Evolutionary conservation across 2,888 invertebrate genomes (phyloP), one percentile per base, ranked within the genome.

Genomic region (Pheosia tremula): DNA sequence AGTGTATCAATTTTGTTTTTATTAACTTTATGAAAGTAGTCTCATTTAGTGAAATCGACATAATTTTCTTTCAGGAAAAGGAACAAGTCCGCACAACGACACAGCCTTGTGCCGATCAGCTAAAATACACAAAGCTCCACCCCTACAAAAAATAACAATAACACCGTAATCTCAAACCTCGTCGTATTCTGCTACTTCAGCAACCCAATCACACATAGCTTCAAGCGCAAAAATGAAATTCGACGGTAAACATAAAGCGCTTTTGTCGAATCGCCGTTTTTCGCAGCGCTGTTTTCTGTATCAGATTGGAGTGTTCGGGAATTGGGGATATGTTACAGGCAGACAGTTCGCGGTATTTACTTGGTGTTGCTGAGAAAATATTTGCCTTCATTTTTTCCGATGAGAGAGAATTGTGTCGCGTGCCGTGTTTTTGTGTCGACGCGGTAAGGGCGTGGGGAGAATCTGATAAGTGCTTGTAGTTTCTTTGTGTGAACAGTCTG

Each of bases 251-350:
- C 61, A 66, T 73, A 64, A 66, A 73, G 75, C 66, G 75, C 67
- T 72, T 75, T 74, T 75, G 73, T 66, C 74, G 62, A 66, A 67
- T 54, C 69, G 67, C 66, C 60, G 67, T 75, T 74, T 75, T 75
- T 66, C 74, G 62, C 68, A 67, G 54, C 69, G 67, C 66, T 61
- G 67, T 75, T 69, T 75, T 75, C 76, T 75, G 69, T 71, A 74
- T 76, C 74, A 76, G 75, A 75, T 75, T 75, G 75, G 71, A 71
- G 69, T 71, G 63, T 71, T 73, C 71, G 75, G 74, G 76, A 76
- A 75, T 75, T 76, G 76, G 67, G 69, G 76, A 75, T 71, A 67
- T 71, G 76, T 75, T 71, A 68, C 74, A 54, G 76, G 74, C 71
- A 75, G 76, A 74, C 71, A 75, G 68, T 68, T 71, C 63, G 56